These are phyloP conservation scores for Pomatostomus ruficeps DNA, from an alignment of 2,113 vertebrate genomes.

Conservation along the genomic window DNA sequence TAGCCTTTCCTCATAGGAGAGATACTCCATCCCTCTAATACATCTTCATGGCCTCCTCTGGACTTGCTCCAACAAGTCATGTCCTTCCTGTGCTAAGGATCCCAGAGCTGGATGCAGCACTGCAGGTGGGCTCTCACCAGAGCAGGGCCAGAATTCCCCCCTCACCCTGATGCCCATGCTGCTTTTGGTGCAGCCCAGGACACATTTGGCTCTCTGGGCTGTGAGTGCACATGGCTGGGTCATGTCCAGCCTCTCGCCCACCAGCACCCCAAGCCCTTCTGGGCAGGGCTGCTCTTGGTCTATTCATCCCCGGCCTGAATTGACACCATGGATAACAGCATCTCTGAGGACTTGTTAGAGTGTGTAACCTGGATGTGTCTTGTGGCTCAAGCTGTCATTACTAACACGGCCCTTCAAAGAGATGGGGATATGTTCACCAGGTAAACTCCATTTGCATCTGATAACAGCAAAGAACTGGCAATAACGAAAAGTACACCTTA, in stretches of 20 bases:
- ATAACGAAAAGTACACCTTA: background rate
- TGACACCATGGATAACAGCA: accelerated
- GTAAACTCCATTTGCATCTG: background rate
- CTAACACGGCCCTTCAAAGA: background rate
- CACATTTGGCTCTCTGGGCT: background rate
- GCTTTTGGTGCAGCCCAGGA: background rate
- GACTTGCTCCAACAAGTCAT: background rate
- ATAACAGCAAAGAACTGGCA: background rate
- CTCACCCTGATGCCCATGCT: accelerated
- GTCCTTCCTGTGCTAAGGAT: background rate
- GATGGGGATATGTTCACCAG: background rate
- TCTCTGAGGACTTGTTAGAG: background rate
- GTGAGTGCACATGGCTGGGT: background rate
- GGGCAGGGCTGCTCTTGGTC: background rate
- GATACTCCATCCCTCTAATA: background rate
- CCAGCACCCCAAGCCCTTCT: background rate
- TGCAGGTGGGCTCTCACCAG: background rate
- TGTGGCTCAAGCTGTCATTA: background rate
- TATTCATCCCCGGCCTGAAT: background rate
- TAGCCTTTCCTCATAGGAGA: background rate
- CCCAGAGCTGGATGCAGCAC: background rate
- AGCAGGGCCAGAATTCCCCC: background rate
- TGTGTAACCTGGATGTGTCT: background rate
- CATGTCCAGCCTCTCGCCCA: background rate
- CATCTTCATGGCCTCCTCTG: background rate